Evolutionary conservation across 2,113 vertebrate species (phyloP), one percentile per base, ranked within the genome.

Genomic region (Hiodon tergisus): DNA sequence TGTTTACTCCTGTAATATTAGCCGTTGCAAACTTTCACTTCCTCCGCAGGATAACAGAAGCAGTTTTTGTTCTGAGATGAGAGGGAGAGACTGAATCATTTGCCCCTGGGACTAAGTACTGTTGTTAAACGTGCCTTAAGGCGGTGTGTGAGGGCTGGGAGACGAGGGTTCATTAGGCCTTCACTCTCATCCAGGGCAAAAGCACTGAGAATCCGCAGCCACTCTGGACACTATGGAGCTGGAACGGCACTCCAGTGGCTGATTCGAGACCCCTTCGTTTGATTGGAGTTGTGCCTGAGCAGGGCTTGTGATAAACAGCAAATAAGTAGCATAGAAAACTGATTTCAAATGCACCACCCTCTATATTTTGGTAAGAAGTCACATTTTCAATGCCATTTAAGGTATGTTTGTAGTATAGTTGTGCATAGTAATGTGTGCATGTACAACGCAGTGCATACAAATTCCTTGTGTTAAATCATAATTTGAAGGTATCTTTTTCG

Each of bases 211-310:
- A 31, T 31, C 31, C 46, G 8, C 7, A n/a, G 14, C 65, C 62
- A 57, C 69, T 70, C 69, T 16, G 60, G 54, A 46, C 63, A 46
- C 60, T 9, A 14, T 8, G 11, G 46, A 69, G 65, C 47, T 50
- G 55, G 11, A 48, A 50, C 13, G 31, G 73, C 54, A 63, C 71
- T 70, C 62, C 46, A 66, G 0, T 47, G 75, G 67, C 62, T 83
- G 82, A 83, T 83, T 83, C 78, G 75, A 83, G 82, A 72, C 78
- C 76, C 61, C 77, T 83, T 67, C 53, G 54, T 59, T 72, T 83
- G 82, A 83, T 82, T 84, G 82, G 73, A 77, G 62, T 72, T 69
- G 58, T 73, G 68, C 50, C 54, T 47, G 69, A 54, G 67, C 58
- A 54, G 60, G 48, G 50, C 74, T 11, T 72, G 69, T 76, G 72